A percentile compares a stretch with the other conserved stretches of the same genome.
phyloP scores from a whole-genome alignment of 2,113 vertebrate genomes.

The Micromys minutus region DNA sequence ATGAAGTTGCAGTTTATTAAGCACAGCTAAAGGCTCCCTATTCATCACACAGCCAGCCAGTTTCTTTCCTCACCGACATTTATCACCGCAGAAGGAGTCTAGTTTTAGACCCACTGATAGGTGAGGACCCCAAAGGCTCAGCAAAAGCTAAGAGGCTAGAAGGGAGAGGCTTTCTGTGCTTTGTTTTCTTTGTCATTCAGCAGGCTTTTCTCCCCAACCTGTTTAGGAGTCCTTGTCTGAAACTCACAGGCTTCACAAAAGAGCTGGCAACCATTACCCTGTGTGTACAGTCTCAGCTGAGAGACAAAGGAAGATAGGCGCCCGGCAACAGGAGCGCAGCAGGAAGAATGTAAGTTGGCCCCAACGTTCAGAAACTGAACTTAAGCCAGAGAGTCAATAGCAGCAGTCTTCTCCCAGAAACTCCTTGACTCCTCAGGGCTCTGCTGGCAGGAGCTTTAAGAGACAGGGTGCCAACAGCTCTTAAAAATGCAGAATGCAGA shows the following conservation, averaged over 20 bases:
- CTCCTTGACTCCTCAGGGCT: background rate
- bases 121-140: conserved; percentile 64
- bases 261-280: conserved; percentile 50
- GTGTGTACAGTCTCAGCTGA: conserved; percentile 68
- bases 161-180: conserved; percentile 59
- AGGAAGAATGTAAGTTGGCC: conserved; percentile 68
- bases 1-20: conserved; percentile 76
- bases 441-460: background rate
- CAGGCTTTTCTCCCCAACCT: conserved; percentile 67
- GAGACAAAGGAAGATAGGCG: conserved; percentile 75
- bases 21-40: conserved; percentile 71
- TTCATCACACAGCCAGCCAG: conserved; percentile 59
- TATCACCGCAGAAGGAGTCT: conserved; percentile 65
- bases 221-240: conserved; percentile 22
- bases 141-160: conserved; percentile 79
- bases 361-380: conserved; percentile 45
- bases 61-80: conserved; percentile 59
- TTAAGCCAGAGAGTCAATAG: conserved; percentile 53
- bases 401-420: background rate
- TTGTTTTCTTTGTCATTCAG: background rate
- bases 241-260: conserved; percentile 66
- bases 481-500: background rate
- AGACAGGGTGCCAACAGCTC: conserved; percentile 1
- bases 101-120: conserved; percentile 42
- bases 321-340: conserved; percentile 64